Evolutionary conservation across 1,140 invertebrate genomes (phyloP), one percentile per base, ranked within the genome.

Genomic region (Drosophila tristis): DNA sequence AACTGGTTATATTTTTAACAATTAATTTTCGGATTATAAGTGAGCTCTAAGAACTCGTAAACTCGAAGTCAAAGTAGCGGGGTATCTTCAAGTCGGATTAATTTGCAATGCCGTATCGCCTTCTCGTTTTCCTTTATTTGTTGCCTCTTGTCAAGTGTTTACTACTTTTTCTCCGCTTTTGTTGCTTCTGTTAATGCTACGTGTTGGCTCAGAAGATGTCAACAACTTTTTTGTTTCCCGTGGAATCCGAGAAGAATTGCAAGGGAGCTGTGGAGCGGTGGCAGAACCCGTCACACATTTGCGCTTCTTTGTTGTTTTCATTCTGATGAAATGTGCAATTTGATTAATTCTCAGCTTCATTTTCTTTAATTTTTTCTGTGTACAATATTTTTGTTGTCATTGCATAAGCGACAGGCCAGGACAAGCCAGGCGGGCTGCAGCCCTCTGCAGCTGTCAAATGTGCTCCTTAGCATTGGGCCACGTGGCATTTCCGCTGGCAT

Each of bases 151-250:
- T 74, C 72, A 54, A 86, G 82, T 86, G 81, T 87, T 86, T 86
- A 78, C 78, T 86, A 80, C 81, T 86, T 66, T 78, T 78, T 54
- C 59, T 59, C 64, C 61, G 72, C 67, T 67, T 57, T 74, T 66
- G 73, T 74, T 74, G 72, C 72, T 39, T n/a, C 15, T 61, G 48
- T 43, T 61, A 56, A 61, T 59, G 58, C 58, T 79, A 85, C 80
- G 80, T 87, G 82, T 87, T 87, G 82, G 82, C 82, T 84, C 72
- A 82, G 84, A 82, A 75, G 66, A 82, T 84, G 82, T 89, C 82
- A 89, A 87, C 82, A 87, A 79, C 82, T 86, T 86, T 74, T 71
- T 60, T 63, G 26, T 43, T 39, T 43, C 20, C 26, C 11, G n/a
- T 8, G 20, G 8, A 23, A 53, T 9, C 35, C 3, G 35, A 13